A percentile compares a stretch with the other conserved stretches of the same genome.
Evolutionary conservation across 37 sponge, comb jelly and placozoan species (phyloP).

Genomic region (Hexactinellida sp.): DNA sequence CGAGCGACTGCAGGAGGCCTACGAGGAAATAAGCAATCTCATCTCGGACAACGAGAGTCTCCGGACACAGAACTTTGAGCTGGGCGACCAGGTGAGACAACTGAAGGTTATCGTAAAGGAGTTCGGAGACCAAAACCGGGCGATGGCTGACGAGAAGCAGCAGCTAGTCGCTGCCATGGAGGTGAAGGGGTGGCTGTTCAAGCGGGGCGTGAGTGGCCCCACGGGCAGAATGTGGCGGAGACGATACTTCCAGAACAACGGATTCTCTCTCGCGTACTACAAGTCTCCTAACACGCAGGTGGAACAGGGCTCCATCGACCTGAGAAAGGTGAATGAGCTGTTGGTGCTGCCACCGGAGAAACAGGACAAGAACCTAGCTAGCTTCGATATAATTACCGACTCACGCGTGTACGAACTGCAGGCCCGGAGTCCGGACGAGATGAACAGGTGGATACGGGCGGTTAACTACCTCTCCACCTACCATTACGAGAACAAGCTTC

Average conservation of each 20-base stretch:
- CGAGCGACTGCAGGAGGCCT: not conserved
- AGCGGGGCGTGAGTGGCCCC: not conserved
- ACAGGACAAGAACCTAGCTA: not conserved
- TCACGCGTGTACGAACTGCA: not conserved
- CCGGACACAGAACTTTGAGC: not conserved
- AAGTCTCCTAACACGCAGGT: not conserved
- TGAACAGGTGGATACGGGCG: not conserved
- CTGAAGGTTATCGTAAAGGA: not conserved
- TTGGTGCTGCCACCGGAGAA: not conserved
- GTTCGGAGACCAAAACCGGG: not conserved
- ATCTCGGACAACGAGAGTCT: not conserved
- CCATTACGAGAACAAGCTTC: not conserved
- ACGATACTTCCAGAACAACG: conserved; percentile 9
- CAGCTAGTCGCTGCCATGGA: not conserved
- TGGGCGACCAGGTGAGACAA: not conserved
- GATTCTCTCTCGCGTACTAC: not conserved
- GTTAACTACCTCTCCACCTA: not conserved
- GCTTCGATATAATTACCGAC: not conserved
- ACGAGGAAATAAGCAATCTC: not conserved
- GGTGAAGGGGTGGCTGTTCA: not conserved
- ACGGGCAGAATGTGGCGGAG: not conserved
- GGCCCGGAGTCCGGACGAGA: not conserved
- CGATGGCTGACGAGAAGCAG: not conserved
- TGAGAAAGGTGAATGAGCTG: not conserved
- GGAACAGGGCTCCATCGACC: conserved; percentile 6